Base-by-base conservation (phyloP, 2,888 invertebrate species). In the Plagiodera versicolora region DNA sequence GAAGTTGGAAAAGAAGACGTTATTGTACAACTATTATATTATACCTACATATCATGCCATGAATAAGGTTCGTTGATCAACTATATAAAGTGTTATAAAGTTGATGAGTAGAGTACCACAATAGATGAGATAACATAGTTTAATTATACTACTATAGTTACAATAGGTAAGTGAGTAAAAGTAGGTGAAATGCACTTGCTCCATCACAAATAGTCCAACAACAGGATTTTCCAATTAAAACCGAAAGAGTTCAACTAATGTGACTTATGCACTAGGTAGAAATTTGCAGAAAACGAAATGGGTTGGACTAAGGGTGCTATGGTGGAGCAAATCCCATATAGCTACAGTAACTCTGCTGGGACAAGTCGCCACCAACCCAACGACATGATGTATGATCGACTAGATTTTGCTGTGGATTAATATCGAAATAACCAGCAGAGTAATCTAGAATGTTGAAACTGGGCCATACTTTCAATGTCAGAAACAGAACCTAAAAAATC, bases 61-160 rank as follows among this genome's bases (percentile, higher is more conserved):
- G 58, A 66, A 58, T 56, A 32, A 64, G 67, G 66, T 69, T 68
- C 65, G 67, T 67, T 63, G 64, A 64, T 63, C 56, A 60, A 66
- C 66, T 77, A 78, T 39, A 32, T 39, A 73, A 78, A 75, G 77
- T 77, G 77, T 75, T 49, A 75, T 75, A 75, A 74, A 77, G 75
- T 76, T 73, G 73, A 76, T 74, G 74, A 75, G 73, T 72, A 77
- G 72, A 76, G 74, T 72, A 78, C 76, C 75, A 75, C 75, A 74
- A 73, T 67, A 67, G 60, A 62, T 64, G 55, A 64, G 63, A 61
- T 69, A 71, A 70, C 65, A 67, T 71, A 67, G 64, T 69, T 67
- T 69, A 74, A 69, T 67, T 70, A 72, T 73, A 73, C 75, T 75
- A 74, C 72, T 74, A 14, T 14, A 75, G 72, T 77, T 75, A 74